Evolutionary conservation across 2,888 invertebrate genomes (phyloP).

Genomic region (Perizoma flavofasciatum): DNA sequence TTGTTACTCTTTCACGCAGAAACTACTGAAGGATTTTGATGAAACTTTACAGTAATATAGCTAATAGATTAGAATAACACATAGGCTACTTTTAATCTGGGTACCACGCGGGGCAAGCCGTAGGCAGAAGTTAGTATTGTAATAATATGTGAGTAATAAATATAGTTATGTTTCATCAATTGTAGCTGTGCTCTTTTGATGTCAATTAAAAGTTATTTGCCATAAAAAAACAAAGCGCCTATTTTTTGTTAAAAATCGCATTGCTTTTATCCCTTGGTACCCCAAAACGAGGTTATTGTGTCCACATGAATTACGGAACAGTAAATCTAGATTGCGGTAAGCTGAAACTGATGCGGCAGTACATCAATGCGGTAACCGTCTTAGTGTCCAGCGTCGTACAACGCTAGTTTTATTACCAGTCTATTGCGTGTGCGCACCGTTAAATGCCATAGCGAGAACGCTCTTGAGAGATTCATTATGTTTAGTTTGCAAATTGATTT

Average conservation of each 20-base stretch:
- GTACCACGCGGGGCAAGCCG: too few relatives aligned
- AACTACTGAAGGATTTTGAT: too few relatives aligned
- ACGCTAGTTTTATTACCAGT: constrained; percentile 40
- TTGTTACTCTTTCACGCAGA: too few relatives aligned
- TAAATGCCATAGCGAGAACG: constrained; percentile 38
- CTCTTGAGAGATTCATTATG: constrained; percentile 38
- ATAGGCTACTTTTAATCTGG: too few relatives aligned
- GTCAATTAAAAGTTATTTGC: too few relatives aligned
- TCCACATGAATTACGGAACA: constrained; percentile 56
- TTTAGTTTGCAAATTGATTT: constrained; percentile 22
- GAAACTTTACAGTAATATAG: too few relatives aligned
- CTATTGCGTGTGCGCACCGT: constrained; percentile 45
- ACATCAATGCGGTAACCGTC: constrained; percentile 66
- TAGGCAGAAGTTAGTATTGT: too few relatives aligned
- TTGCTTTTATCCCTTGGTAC: constrained; percentile 12
- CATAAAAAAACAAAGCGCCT: too few relatives aligned
- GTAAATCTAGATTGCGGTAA: constrained; percentile 65
- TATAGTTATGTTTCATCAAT: too few relatives aligned
- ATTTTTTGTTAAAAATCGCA: constrained; percentile 6
- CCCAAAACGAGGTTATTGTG: constrained; percentile 39
- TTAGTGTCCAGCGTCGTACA: constrained; percentile 51
- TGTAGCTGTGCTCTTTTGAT: too few relatives aligned
- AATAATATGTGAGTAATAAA: too few relatives aligned
- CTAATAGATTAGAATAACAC: too few relatives aligned
- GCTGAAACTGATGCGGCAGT: constrained; percentile 68